Evolutionary conservation across 2,888 invertebrate genomes (phyloP).

Genomic region (Pterostichus madidus): DNA sequence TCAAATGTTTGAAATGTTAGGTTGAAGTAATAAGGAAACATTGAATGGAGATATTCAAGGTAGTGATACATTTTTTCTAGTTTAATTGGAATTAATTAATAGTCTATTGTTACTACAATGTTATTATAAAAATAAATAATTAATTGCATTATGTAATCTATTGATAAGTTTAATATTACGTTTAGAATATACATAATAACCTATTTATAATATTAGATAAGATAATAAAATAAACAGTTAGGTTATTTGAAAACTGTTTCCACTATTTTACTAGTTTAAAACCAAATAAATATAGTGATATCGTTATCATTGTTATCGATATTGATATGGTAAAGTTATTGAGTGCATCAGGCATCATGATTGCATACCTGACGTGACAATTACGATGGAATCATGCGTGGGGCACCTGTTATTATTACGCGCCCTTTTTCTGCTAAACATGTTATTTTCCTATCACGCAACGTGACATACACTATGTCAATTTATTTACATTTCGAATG

Average conservation of each 20-base stretch:
- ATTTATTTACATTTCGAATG: too few species aligned
- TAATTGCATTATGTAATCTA: slow-evolving; percentile 11
- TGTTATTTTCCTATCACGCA: too few species aligned
- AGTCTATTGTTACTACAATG: neutral
- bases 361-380: too few species aligned
- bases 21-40: slow-evolving; percentile 26
- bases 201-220: neutral
- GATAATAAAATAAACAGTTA: neutral
- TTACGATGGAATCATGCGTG: too few species aligned
- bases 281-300: neutral
- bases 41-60: neutral
- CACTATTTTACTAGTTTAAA: neutral
- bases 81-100: slow-evolving; percentile 6
- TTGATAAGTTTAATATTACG: neutral
- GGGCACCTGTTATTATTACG: too few species aligned
- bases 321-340: neutral
- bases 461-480: too few species aligned
- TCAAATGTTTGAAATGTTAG: slow-evolving; percentile 15
- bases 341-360: neutral
- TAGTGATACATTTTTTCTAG: slow-evolving; percentile 17
- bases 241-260: neutral
- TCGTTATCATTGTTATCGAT: neutral
- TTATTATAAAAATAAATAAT: neutral
- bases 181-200: neutral
- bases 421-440: too few species aligned